These are phyloP conservation scores for Sylvia atricapilla DNA, from an alignment of 2,113 vertebrate genomes.

Conservation along the genomic window DNA sequence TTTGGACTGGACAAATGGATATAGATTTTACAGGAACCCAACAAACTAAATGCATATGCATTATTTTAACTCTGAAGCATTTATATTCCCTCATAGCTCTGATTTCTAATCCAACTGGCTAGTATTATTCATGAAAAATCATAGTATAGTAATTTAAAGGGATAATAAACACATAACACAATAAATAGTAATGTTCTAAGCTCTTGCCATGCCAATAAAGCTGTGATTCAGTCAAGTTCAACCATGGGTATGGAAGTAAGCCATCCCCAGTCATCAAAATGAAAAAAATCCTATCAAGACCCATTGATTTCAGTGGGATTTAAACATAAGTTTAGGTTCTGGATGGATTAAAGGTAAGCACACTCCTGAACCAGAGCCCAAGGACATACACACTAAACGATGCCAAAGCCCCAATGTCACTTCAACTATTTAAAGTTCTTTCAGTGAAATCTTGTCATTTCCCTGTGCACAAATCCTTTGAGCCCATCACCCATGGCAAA, in stretches of 20 bases:
- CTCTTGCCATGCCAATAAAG: neutral
- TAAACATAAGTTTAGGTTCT: neutral
- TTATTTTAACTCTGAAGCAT: conserved; percentile 49
- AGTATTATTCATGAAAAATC: conserved; percentile 39
- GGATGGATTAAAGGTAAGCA: neutral
- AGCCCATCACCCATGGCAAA: neutral
- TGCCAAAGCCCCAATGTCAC: neutral
- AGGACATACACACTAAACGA: neutral
- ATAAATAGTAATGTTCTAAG: neutral
- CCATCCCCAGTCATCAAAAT: neutral
- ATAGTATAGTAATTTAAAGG: conserved; percentile 28
- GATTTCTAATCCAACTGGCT: conserved; percentile 37
- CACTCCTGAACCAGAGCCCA: neutral
- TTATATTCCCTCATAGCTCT: conserved; percentile 36
- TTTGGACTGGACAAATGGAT: conserved; percentile 47
- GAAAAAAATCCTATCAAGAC: neutral
- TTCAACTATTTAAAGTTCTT: neutral
- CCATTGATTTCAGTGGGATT: neutral
- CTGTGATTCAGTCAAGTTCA: conserved; percentile 15
- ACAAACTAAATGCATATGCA: conserved; percentile 42
- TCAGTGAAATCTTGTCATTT: neutral
- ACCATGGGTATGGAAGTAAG: neutral
- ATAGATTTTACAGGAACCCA: conserved; percentile 60
- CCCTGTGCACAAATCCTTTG: neutral
- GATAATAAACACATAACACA: conserved; percentile 42